Evolutionary conservation across 2,888 invertebrate species (phyloP).

Genomic region (Drosophila kokeensis): DNA sequence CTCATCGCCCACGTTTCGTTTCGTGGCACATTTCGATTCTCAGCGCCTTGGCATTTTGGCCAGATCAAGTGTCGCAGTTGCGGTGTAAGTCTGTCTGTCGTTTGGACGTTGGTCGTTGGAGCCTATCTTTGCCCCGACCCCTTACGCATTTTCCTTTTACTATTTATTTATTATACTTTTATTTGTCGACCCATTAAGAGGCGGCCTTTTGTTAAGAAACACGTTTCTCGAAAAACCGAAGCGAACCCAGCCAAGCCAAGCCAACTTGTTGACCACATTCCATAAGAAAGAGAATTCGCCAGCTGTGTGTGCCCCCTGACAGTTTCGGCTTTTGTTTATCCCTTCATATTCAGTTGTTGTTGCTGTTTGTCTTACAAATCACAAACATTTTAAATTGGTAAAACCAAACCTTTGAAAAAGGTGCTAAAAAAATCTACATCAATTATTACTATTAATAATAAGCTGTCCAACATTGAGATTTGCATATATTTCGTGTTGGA

Average conservation of each 20-base stretch:
- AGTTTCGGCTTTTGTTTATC: conserved; percentile 39
- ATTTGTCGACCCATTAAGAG: conserved; percentile 76
- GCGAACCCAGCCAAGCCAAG: conserved; percentile 9
- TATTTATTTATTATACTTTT: conserved; percentile 77
- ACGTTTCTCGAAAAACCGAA: conserved; percentile 56
- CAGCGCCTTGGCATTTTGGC: conserved; percentile 37
- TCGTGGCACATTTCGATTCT: conserved; percentile 46
- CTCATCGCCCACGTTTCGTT: conserved; percentile 81
- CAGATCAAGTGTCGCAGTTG: conserved; percentile 63
- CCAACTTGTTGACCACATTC: conserved; percentile 56
- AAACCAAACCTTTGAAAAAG: conserved; percentile 59
- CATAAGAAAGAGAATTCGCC: conserved; percentile 71
- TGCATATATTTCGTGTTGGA: conserved; percentile 43
- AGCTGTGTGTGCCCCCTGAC: conserved; percentile 40
- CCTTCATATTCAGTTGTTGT: conserved; percentile 14
- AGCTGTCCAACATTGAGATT: conserved; percentile 53
- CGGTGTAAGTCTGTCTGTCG: conserved; percentile 16
- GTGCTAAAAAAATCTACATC: conserved; percentile 72
- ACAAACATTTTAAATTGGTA: conserved; percentile 72
- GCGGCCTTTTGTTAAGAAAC: conserved; percentile 70
- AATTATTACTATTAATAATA: conserved; percentile 76
- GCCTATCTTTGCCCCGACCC: conserved; percentile 48
- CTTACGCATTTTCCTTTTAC: conserved; percentile 78
- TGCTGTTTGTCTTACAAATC: conserved; percentile 77
- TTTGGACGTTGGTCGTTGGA: neutral